These are phyloP conservation scores for Maccullochella peelii DNA, from an alignment of 2,113 vertebrate species.

Conservation along the genomic window DNA sequence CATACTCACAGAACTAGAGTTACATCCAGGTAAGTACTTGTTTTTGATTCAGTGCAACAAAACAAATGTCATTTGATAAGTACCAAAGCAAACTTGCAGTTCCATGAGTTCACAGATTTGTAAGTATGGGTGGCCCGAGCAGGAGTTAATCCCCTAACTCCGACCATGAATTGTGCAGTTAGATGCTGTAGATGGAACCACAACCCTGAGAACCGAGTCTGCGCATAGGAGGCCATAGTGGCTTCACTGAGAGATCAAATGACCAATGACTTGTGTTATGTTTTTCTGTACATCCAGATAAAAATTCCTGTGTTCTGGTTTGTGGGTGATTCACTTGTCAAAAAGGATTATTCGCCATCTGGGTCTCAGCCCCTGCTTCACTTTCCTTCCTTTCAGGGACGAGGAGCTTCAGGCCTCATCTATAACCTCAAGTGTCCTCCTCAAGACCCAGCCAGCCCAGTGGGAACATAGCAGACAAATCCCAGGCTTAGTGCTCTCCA, in stretches of 20 bases:
- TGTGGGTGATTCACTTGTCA: not conserved
- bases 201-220: not conserved
- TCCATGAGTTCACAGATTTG: not conserved
- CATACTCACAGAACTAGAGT: not conserved
- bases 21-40: not conserved
- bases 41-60: not conserved
- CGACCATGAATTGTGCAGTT: not conserved
- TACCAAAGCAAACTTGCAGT: not conserved
- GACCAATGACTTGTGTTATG: not conserved
- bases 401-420: constrained; percentile 1
- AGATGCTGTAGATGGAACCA: not conserved
- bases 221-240: not conserved
- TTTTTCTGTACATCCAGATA: constrained; percentile 1
- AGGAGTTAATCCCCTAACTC: not conserved
- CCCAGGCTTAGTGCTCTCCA: constrained; percentile 37
- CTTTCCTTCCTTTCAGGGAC: not conserved
- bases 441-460: constrained; percentile 17
- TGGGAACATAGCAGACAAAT: constrained; percentile 50
- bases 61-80: not conserved
- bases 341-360: not conserved
- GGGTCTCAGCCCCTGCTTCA: not conserved
- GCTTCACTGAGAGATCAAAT: not conserved
- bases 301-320: not conserved
- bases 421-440: constrained; percentile 34
- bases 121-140: not conserved